Evolutionary conservation across 2,888 invertebrate genomes (phyloP), one percentile per base, ranked within the genome.

Genomic region (Epirrita christyi): DNA sequence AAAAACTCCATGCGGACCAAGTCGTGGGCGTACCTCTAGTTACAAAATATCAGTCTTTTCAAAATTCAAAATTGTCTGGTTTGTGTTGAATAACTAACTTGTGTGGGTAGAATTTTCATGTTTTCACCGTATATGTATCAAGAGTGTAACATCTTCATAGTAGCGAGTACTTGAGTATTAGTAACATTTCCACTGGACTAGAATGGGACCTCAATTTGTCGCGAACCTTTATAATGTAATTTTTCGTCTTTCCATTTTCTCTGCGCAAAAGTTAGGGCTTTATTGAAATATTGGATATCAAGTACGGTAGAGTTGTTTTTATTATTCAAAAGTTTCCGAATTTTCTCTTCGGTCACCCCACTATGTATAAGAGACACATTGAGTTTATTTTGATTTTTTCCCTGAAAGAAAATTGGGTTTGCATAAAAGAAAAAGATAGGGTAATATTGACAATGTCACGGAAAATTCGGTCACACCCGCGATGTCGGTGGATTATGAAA

Each of bases 201-300:
- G 66, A 80, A 75, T 71, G 76, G 32, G 81, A 73, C 82, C 79
- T 76, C 85, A 83, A 88, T 86, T 80, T 85, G 77, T 81, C 68
- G 71, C 71, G 77, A 80, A 81, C 88, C 86, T 83, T 77, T 78
- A 78, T 92, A 91, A 90, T 90, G 83, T 88, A 87, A 90, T 91
- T 89, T 88, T 82, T 86, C 76, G 78, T 79, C 77, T 86, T 79
- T 84, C 85, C 83, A 83, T 88, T 89, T 86, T 86, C 83, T 84
- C 79, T 79, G 61, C 80, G 83, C 76, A 78, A 86, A 88, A 88
- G 81, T 86, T 85, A 77, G 78, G 78, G 80, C 75, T 79, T 86
- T 88, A 89, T 91, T 88, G 88, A 88, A 90, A 89, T 88, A 90
- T 89, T 86, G 87, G 86, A 89, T 90, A 86, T 90, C 88, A 86